These are phyloP conservation scores for Trissonchulus sp. DNA, from an alignment of 2,888 invertebrate species.

Conservation along the genomic window DNA sequence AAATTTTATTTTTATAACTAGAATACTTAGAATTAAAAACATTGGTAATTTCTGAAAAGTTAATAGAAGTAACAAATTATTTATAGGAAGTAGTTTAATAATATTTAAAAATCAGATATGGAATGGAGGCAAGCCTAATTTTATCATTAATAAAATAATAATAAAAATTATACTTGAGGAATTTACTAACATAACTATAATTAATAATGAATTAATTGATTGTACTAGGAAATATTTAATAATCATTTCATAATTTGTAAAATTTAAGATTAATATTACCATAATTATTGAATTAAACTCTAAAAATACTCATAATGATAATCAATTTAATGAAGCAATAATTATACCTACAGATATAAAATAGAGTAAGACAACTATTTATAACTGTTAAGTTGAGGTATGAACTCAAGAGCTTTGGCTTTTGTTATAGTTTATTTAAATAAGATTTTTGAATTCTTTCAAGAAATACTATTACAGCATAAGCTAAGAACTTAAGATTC, in stretches of 20 bases:
- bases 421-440: no score
- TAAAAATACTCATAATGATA: neutral
- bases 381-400: no score
- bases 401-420: no score
- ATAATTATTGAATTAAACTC: neutral
- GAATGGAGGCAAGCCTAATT: neutral
- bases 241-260: neutral
- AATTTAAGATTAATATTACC: neutral
- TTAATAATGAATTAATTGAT: neutral
- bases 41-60: neutral
- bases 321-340: neutral
- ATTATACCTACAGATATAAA: neutral
- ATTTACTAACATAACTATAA: no score
- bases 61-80: neutral
- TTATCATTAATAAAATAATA: no score
- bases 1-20: neutral
- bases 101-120: neutral
- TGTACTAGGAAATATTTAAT: neutral
- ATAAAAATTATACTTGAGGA: constrained; percentile 8
- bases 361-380: no score
- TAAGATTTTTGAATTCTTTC: no score
- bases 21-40: neutral
- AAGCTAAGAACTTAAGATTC: no score
- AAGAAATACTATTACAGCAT: no score
- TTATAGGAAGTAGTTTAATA: neutral